Base-by-base conservation (phyloP, 2,888 invertebrate genomes). In the Fragum whitleyi region DNA sequence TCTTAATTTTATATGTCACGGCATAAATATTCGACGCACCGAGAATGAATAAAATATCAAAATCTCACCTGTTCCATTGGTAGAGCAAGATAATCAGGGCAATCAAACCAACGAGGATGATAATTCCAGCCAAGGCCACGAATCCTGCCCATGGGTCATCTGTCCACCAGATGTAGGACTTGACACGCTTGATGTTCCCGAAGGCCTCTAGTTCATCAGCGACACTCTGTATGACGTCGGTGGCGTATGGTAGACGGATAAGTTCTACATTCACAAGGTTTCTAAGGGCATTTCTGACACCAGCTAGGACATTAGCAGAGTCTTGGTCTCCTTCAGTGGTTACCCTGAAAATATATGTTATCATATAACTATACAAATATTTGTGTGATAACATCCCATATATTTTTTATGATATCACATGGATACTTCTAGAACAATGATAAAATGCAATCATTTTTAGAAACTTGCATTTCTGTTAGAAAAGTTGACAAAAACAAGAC, bases 31-130 rank as follows among this genome's bases (percentile, higher is more conserved):
- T n/a, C n/a, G n/a, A n/a, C n/a, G n/a, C n/a, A n/a, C n/a, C n/a
- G n/a, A n/a, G n/a, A n/a, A n/a, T n/a, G n/a, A n/a, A n/a, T n/a
- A n/a, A n/a, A n/a, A n/a, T n/a, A n/a, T n/a, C n/a, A n/a, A n/a
- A n/a, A n/a, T n/a, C 67, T 69, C 93, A 97, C 97, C 96, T 97
- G 76, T 97, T 97, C 98, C 98, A 98, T 0, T 97, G 97, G 68
- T 97, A 96, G 93, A 98, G 97, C 77, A 98, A 97, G 92, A 98
- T 98, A 71, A 98, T 96, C 57, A 98, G 97, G 1, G 97, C 98
- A 68, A 97, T 96, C 7, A 97, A 95, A 3, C 97, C 97, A 7
- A 98, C 95, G 0, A 98, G 95, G 51, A 98, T 95, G 77, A 98
- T 98, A 9, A 98, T 96, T 73, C 96, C 96, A 0, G 97, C 98